Evolutionary conservation across 2,888 invertebrate species (phyloP).

Genomic region (Eupithecia tripunctaria): DNA sequence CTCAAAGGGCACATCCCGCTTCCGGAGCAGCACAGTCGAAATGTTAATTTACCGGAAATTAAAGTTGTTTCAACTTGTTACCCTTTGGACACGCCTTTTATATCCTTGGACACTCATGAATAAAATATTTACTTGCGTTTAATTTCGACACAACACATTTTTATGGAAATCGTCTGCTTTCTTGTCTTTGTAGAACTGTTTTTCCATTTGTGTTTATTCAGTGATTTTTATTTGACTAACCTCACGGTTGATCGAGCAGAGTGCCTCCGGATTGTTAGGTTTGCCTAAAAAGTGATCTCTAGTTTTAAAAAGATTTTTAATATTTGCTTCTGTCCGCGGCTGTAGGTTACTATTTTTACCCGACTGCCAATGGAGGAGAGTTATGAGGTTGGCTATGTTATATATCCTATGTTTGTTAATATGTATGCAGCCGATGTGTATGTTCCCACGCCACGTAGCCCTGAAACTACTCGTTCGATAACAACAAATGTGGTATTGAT

Average conservation of each 20-base stretch:
- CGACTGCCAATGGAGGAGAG: no score
- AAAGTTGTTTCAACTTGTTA: constrained; percentile 80
- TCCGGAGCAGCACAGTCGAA: constrained; percentile 73
- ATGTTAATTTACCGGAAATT: constrained; percentile 84
- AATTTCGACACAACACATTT: constrained; percentile 22
- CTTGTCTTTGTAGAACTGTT: neutral
- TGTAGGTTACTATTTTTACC: no score
- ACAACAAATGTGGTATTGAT: no score
- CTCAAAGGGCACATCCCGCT: constrained; percentile 67
- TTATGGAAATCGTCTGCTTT: constrained; percentile 11
- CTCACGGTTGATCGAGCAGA: neutral
- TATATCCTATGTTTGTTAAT: no score
- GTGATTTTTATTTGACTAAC: neutral
- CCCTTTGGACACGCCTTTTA: constrained; percentile 70
- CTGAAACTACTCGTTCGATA: no score
- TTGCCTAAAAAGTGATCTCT: neutral
- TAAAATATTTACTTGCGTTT: constrained; percentile 48
- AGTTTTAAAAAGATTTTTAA: neutral
- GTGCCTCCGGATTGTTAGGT: neutral
- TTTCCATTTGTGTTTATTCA: neutral
- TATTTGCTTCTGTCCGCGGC: neutral
- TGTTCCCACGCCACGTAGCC: no score
- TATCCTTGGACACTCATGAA: constrained; percentile 55
- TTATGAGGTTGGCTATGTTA: no score
- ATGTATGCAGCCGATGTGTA: no score